Evolutionary conservation across 2,797 vertebrate species (phyloP), one percentile per base, ranked within the genome.

Genomic region (Falco naumanni): DNA sequence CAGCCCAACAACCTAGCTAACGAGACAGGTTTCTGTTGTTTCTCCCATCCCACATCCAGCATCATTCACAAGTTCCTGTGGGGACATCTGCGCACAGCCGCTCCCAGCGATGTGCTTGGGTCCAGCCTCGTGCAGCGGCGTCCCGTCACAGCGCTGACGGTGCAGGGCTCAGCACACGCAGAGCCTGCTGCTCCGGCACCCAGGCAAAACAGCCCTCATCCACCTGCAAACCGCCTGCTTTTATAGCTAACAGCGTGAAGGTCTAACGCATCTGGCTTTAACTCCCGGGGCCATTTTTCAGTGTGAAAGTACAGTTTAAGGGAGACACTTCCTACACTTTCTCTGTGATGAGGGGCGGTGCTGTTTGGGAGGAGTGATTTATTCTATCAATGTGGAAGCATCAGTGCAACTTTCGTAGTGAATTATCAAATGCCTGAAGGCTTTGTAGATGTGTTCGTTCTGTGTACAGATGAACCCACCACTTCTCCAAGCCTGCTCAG

Each of bases 401-500:
- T 93, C 66, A 92, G 29, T 17, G 93, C 99, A 99, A 24, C 34
- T 64, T 54, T 98, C 97, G 63, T 98, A 99, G 91, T 94, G 94
- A 45, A 97, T 90, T 95, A 99, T 96, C 87, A 98, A 87, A 60
- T 96, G 87, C 74, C 98, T 98, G 96, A 99, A 99, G 80, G 98
- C 98, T 72, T 95, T 97, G 97, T 99, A 99, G 93, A 99, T 98
- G 31, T 97, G 31, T 5, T 97, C 84, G 16, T 99, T 99, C 92
- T 97, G 97, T 17, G 98, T 98, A 88, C 99, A 99, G 87, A 99
- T 86, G 80, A 99, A 98, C 4, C 99, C 99, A 33, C 99, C 99
- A 16, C 98, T 98, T 93, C 98, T 98, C 97, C 97, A 98, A 53
- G 97, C 96, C 89, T 99, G 99, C 41, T 97, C 72, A 1, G 79